These are phyloP conservation scores for Orchesellides sinensis DNA, from an alignment of 2,888 invertebrate genomes.

Conservation along the genomic window DNA sequence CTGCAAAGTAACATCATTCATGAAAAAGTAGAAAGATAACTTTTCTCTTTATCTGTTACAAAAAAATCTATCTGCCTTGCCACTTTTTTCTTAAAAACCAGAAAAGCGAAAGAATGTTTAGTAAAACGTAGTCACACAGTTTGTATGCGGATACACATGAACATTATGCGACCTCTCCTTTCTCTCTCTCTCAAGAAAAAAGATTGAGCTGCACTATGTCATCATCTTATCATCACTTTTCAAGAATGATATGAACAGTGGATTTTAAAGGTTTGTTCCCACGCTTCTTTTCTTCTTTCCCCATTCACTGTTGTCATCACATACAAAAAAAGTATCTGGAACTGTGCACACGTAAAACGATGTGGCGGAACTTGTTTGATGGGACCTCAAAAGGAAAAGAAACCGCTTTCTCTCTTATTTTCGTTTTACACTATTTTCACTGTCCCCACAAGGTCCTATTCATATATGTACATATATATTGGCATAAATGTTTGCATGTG, in stretches of 20 bases:
- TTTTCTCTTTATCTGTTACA: not conserved
- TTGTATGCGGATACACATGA: not conserved
- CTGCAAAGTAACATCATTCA: conserved; percentile 43
- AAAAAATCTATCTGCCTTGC: not conserved
- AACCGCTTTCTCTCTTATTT: conserved; percentile 11
- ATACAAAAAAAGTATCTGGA: conserved; percentile 6
- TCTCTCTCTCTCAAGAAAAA: conserved; percentile 19
- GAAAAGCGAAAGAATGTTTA: not conserved
- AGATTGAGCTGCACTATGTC: conserved; percentile 2
- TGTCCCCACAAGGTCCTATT: conserved; percentile 1
- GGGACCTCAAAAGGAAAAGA: conserved; percentile 3
- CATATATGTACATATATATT: too few relatives aligned
- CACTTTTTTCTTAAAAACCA: conserved; percentile 22
- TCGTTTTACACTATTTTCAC: not conserved
- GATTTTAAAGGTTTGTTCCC: conserved; percentile 29
- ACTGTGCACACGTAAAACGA: not conserved
- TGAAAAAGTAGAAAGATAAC: conserved; percentile 1
- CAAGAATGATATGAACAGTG: not conserved
- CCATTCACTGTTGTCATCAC: too few relatives aligned
- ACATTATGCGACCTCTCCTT: conserved; percentile 6
- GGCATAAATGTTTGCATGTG: not conserved
- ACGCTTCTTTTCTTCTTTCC: conserved; percentile 22
- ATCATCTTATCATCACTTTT: conserved; percentile 7
- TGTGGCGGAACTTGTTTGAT: conserved; percentile 30
- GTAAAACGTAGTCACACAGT: conserved; percentile 3